phyloP scores from a whole-genome alignment of 2,797 vertebrate species.

The Schizopygopsis malacanthus region DNA sequence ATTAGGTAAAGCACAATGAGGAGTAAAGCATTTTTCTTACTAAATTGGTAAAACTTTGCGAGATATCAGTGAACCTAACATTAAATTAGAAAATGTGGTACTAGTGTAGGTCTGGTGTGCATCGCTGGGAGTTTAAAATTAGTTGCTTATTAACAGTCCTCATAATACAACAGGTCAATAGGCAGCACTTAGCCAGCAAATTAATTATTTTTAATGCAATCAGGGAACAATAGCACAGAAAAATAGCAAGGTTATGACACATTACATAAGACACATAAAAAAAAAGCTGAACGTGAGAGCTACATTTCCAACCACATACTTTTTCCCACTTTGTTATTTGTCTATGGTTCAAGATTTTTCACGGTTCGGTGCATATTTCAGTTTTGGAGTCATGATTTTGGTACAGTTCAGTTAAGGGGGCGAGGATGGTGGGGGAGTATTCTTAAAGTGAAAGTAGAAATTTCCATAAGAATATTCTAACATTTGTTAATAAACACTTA shows the following conservation, averaged over 20 bases:
- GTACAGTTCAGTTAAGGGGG: neutral
- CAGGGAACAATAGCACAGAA: neutral
- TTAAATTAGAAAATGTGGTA: neutral
- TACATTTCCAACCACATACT: constrained; percentile 2
- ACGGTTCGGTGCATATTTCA: neutral
- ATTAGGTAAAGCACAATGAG: neutral
- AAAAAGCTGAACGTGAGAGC: neutral
- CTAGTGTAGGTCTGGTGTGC: neutral
- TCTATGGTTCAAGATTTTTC: neutral
- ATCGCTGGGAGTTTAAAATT: neutral
- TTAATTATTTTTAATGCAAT: neutral
- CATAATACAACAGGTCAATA: neutral
- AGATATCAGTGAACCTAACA: neutral
- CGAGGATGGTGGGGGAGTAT: neutral
- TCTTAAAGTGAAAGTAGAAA: neutral
- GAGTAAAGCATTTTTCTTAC: neutral
- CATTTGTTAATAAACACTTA: neutral
- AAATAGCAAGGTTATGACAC: neutral
- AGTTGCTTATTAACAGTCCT: neutral
- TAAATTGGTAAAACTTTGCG: neutral
- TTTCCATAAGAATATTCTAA: neutral
- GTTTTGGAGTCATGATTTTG: neutral
- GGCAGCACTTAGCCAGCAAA: neutral
- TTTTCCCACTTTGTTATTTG: neutral
- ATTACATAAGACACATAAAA: neutral